Conservation (phyloP, 2,888 invertebrate species). For the Strigamia maritima region DNA sequence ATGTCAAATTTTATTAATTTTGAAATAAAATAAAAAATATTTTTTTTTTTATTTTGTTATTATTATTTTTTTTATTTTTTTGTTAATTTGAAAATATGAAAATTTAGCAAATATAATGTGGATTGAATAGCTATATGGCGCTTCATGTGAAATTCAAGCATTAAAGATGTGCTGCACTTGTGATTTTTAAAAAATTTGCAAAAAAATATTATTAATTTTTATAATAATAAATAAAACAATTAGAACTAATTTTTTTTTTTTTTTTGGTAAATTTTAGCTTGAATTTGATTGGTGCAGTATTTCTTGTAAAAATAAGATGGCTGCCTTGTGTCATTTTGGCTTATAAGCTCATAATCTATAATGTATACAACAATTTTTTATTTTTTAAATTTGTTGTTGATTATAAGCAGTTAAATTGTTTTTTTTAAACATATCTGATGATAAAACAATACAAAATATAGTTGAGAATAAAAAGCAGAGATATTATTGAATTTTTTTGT, state of each 20-base stretch:
- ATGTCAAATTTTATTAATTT: slow-evolving; percentile 8
- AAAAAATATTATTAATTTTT: too few species aligned
- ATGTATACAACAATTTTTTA: not conserved
- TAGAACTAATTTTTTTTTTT: not conserved
- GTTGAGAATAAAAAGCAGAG: too few species aligned
- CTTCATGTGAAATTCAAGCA: too few species aligned
- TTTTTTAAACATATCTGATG: not conserved
- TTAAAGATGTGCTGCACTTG: too few species aligned
- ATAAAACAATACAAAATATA: not conserved
- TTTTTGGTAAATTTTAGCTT: not conserved
- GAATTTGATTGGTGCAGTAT: not conserved
- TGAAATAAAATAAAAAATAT: not conserved
- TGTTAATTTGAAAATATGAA: not conserved
- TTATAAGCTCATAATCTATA: not conserved
- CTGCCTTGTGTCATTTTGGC: not conserved
- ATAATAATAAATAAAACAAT: not conserved
- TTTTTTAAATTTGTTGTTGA: not conserved
- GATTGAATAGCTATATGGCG: too few species aligned
- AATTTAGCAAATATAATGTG: too few species aligned
- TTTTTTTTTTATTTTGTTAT: not conserved
- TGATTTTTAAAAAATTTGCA: too few species aligned
- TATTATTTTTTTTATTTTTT: not conserved
- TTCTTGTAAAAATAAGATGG: not conserved
- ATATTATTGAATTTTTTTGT: not conserved
- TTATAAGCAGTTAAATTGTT: not conserved